Conservation (phyloP, 2,888 invertebrate genomes). For the Amitus sp. region DNA sequence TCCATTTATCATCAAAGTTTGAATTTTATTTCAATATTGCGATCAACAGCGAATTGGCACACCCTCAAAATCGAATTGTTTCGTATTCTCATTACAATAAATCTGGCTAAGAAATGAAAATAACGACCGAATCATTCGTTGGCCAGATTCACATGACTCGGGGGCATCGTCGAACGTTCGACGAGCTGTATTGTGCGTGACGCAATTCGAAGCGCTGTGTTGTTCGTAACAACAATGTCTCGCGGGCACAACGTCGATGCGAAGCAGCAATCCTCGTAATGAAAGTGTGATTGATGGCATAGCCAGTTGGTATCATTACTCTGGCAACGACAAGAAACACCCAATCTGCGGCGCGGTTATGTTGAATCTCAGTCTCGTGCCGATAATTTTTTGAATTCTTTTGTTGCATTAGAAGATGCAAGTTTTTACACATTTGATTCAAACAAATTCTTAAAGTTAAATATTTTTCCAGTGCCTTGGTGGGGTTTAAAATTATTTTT, state of each 20-base stretch:
- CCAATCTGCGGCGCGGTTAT: constrained; percentile 14
- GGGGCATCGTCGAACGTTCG: constrained; percentile 37
- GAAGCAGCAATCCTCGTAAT: constrained; percentile 62
- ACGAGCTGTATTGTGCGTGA: constrained; percentile 37
- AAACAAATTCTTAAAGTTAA: too few species aligned
- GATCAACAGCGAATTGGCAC: too few species aligned
- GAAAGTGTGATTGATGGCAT: constrained; percentile 65
- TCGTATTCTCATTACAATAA: constrained; percentile 15
- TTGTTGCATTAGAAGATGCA: too few species aligned
- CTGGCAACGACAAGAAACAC: constrained; percentile 36
- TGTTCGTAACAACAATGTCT: constrained; percentile 56
- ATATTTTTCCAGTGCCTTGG: too few species aligned
- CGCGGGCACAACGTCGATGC: constrained; percentile 57
- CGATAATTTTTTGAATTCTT: too few species aligned
- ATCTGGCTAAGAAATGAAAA: constrained; percentile 35
- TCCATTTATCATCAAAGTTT: too few species aligned
- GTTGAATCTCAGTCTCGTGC: constrained; percentile 9
- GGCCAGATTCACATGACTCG: constrained; percentile 24
- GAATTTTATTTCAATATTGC: too few species aligned
- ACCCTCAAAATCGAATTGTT: neutral
- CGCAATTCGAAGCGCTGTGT: constrained; percentile 38
- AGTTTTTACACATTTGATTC: too few species aligned
- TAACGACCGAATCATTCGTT: constrained; percentile 23
- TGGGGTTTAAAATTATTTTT: too few species aligned
- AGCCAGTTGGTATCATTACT: constrained; percentile 59